Evolutionary conservation across 2,888 invertebrate genomes (phyloP), one percentile per base, ranked within the genome.

Genomic region (Campaea margaritaria): DNA sequence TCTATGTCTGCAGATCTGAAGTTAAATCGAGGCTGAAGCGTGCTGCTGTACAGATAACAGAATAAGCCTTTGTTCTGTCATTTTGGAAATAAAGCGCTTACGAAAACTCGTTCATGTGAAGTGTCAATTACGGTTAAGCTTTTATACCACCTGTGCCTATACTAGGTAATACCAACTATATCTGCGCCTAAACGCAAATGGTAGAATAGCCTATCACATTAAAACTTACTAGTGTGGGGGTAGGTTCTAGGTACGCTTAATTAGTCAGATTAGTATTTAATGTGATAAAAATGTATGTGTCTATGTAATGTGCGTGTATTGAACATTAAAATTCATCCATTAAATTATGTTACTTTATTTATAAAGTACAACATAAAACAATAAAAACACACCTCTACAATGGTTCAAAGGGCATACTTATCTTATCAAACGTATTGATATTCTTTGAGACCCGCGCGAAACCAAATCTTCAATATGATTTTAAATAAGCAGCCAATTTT

Each of bases 61-160:
- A 46, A 53, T 28, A 45, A 46, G 31, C 16, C 45, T 38, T 52
- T 38, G 52, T 52, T 38, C 52, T 39, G 27, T 42, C 28, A 46
- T 46, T 31, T 39, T 38, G 10, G 21, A 28, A 46, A 46, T 41
- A 38, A 39, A 39, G 2, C 46, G 14, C 53, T 45, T 52, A 38
- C 39, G 31, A 28, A 14, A 39, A 36, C 38, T 45, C 34, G 27
- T 39, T 45, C 53, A 16, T 46, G 39, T 28, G 11, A 42, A 31
- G 27, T 53, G 45, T 31, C 38, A 28, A 45, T 44, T 44, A 14
- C 51, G 8, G 15, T 21, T 34, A 52, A 52, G 27, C 38, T 21
- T 52, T 44, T 27, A 9, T 14, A 15, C 14, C 7, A 14, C 14
- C n/a, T 38, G n/a, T n/a, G n/a, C 38, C 34, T n/a, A n/a, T n/a